Percentiles rank a stretch among this genome's conserved stretches.
phyloP scores from a whole-genome alignment of 2,113 vertebrate genomes.

The Romanogobio albipinnatus region DNA sequence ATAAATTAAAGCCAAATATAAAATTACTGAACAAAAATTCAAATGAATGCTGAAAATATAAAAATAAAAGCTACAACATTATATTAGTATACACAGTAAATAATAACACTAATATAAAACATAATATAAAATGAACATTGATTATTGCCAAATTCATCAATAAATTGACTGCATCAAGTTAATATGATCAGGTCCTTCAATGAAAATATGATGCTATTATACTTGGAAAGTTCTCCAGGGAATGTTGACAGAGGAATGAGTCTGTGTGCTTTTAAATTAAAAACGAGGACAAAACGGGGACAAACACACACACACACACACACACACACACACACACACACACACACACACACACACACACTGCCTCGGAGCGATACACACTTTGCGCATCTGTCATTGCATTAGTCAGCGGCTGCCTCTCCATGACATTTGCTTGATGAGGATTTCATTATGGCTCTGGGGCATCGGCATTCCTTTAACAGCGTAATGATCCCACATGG shows the following conservation, averaged over 20 bases:
- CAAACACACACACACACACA: background rate
- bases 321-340: background rate
- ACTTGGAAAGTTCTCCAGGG: background rate
- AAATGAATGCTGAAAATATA: background rate
- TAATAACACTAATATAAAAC: background rate
- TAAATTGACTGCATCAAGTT: background rate
- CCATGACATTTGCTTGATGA: constrained; percentile 43
- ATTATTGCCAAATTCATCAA: background rate
- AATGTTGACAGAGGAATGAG: background rate
- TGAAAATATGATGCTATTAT: background rate
- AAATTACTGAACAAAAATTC: background rate
- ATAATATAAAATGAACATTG: background rate
- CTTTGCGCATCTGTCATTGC: constrained; percentile 3
- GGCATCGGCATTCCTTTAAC: constrained; percentile 27
- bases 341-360: background rate
- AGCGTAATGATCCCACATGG: constrained; percentile 59
- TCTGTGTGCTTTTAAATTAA: background rate
- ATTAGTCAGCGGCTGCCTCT: constrained; percentile 56
- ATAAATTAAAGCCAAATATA: background rate
- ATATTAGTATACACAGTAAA: background rate
- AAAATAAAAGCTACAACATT: background rate
- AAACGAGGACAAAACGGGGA: background rate
- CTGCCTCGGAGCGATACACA: background rate
- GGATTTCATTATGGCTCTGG: constrained; percentile 44
- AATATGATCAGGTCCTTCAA: background rate